Base-by-base conservation (phyloP, 2,888 invertebrate genomes). In the Candidula unifasciata region DNA sequence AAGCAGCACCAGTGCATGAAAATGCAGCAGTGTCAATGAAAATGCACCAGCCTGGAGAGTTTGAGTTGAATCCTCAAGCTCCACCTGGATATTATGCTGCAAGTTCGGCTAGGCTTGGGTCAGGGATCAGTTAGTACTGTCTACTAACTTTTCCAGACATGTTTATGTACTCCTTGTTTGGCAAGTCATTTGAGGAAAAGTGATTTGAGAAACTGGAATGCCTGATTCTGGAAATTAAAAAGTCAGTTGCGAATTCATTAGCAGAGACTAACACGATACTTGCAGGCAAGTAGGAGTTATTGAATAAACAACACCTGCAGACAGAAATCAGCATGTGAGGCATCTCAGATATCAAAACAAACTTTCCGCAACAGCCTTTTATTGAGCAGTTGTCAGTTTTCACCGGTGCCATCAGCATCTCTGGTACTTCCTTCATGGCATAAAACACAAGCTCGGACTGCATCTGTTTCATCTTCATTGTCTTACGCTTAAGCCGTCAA, bases 91-190 rank as follows among this genome's bases (percentile, higher is more conserved):
- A n/a, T n/a, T n/a, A n/a, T n/a, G n/a, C 84, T 21, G 85, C 85
- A 27, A 74, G 82, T 35, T 88, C 90, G 87, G 86, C 21, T 94
- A 93, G 93, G 89, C 89, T 24, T 91, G 90, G 87, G 89, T 92
- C 5, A 90, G 95, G 93, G 97, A 97, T 88, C 94, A 96, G 88
- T 94, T 97, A 57, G 95, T 96, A 96, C 96, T 69, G 94, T 96
- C 84, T 97, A 96, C 92, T 95, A 96, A 94, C 95, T 97, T 92
- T 97, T 97, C 94, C 96, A 97, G 90, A 88, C 88, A 30, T 87
- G 89, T 78, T 54, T 92, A 52, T 74, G 87, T 8, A 90, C 91
- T 44, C 89, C 86, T 84, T 91, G 37, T 86, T 88, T 82, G 90
- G 91, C n/a, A 87, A 88, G 64, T 87, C 87, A 35, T 85, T 86